phyloP scores from a whole-genome alignment of 2,113 vertebrate genomes.

The Hippocampus guttulatus region DNA sequence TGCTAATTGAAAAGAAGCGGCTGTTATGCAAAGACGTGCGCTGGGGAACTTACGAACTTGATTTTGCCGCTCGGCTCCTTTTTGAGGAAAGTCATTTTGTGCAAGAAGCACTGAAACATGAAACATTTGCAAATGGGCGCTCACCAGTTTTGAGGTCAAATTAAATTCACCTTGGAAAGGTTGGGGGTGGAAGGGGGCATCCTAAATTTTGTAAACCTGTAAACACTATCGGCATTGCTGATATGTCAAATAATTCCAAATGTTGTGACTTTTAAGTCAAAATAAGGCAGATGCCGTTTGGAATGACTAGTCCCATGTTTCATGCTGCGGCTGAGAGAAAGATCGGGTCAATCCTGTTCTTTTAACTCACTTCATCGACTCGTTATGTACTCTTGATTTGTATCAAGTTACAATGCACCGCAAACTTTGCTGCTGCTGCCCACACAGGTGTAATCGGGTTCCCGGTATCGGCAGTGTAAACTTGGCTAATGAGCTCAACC shows the following conservation, averaged over 20 bases:
- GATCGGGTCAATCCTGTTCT: too few relatives aligned
- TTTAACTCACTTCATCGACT: background rate
- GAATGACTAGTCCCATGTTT: too few relatives aligned
- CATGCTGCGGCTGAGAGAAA: background rate
- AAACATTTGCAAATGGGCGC: too few relatives aligned
- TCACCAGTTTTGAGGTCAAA: too few relatives aligned
- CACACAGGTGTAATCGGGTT: background rate
- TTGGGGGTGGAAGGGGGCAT: too few relatives aligned
- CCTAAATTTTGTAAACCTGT: too few relatives aligned
- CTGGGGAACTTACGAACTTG: background rate
- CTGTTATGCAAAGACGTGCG: slow-evolving; percentile 25
- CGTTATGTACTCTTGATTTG: background rate
- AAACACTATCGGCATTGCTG: too few relatives aligned
- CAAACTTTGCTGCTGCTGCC: background rate
- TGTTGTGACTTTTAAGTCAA: too few relatives aligned
- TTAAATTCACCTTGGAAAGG: too few relatives aligned
- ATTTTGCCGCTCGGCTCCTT: background rate
- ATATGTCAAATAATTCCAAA: too few relatives aligned
- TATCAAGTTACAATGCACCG: background rate
- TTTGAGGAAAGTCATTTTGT: background rate
- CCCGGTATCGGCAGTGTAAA: background rate
- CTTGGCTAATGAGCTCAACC: background rate
- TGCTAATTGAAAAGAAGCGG: slow-evolving; percentile 68
- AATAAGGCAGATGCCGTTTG: too few relatives aligned
- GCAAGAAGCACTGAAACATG: too few relatives aligned